These are phyloP conservation scores for Drosophila algonquin DNA, from an alignment of 2,888 invertebrate genomes.

Conservation along the genomic window DNA sequence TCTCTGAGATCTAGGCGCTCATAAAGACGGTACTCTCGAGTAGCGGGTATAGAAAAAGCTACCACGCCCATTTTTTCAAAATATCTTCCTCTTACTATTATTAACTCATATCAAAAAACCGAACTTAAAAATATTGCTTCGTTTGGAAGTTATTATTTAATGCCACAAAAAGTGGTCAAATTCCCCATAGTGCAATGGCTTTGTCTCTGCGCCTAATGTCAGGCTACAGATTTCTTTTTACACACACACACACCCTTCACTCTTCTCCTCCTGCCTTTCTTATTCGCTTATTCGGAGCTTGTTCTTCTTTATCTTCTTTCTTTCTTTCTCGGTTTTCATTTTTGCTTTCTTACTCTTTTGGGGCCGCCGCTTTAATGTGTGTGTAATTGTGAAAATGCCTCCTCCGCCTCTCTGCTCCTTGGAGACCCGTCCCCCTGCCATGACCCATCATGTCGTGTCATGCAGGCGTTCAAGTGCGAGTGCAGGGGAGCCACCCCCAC, in stretches of 20 bases:
- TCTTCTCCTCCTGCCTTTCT: not conserved
- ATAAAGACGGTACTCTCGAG: too few species aligned
- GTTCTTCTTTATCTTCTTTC: slow-evolving; percentile 13
- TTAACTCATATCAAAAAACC: too few species aligned
- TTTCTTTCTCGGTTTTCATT: slow-evolving; percentile 14
- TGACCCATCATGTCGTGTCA: slow-evolving; percentile 50
- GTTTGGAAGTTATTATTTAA: too few species aligned
- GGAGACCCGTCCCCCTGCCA: not conserved
- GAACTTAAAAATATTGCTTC: too few species aligned
- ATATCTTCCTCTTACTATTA: too few species aligned
- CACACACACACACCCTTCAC: slow-evolving; percentile 22
- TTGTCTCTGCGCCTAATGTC: slow-evolving; percentile 53
- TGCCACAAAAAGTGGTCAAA: too few species aligned
- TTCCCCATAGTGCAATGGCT: too few species aligned
- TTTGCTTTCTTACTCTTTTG: slow-evolving; percentile 7
- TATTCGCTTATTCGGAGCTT: not conserved
- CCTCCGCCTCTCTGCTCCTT: slow-evolving; percentile 4
- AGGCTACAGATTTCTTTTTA: slow-evolving; percentile 47
- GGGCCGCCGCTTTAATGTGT: slow-evolving; percentile 70
- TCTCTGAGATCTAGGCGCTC: too few species aligned
- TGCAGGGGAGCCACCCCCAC: not conserved
- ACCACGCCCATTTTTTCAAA: too few species aligned
- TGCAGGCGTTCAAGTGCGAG: slow-evolving; percentile 67
- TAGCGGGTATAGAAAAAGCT: too few species aligned
- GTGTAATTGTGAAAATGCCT: slow-evolving; percentile 73